Evolutionary conservation across 2,113 vertebrate genomes (phyloP).

Genomic region (Ahaetulla prasina): DNA sequence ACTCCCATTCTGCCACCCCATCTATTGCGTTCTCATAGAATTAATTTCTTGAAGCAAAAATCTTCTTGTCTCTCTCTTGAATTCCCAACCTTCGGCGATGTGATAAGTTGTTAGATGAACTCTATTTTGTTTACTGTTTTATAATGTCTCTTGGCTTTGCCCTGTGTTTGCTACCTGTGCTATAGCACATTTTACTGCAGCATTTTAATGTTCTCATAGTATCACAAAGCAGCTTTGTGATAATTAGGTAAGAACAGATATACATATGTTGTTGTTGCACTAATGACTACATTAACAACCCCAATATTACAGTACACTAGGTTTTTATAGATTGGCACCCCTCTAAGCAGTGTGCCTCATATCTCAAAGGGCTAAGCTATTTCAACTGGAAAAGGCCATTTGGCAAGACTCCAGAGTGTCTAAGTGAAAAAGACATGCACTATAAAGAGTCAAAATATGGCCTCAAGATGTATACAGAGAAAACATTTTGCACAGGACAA

Average conservation of each 20-base stretch:
- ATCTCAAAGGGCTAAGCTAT: not conserved
- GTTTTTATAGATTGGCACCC: not conserved
- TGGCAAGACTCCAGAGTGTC: slow-evolving; percentile 15
- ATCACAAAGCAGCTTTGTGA: not conserved
- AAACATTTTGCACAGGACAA: slow-evolving; percentile 58
- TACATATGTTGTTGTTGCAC: not conserved
- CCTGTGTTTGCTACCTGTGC: not conserved
- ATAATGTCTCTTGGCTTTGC: not conserved
- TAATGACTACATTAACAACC: not conserved
- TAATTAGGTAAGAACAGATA: not conserved
- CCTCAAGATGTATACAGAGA: slow-evolving; percentile 65
- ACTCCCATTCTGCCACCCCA: not conserved
- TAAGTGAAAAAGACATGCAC: slow-evolving; percentile 56
- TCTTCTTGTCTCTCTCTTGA: not conserved
- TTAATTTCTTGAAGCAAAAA: not conserved
- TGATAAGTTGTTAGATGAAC: not conserved
- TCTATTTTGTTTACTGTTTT: not conserved
- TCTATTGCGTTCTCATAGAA: not conserved
- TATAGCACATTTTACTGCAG: not conserved
- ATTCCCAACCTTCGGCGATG: not conserved
- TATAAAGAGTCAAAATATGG: slow-evolving; percentile 61
- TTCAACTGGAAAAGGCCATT: not conserved
- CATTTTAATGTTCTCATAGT: not conserved
- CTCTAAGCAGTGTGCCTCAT: not conserved
- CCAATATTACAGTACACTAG: not conserved